Conservation (phyloP, 2,797 vertebrate genomes). For the Hippoglossus hippoglossus region DNA sequence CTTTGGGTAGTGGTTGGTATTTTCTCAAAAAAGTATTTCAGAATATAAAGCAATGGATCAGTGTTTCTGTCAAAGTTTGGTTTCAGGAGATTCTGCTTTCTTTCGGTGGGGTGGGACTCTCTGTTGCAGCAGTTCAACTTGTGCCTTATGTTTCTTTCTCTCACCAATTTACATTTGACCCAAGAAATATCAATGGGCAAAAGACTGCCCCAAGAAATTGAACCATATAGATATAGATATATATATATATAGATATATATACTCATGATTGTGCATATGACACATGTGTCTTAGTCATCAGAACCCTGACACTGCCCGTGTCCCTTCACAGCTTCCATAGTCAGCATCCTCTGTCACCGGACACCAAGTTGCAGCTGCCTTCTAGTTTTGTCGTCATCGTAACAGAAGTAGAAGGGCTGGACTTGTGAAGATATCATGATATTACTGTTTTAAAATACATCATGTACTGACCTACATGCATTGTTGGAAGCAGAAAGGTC, state of each 20-base stretch:
- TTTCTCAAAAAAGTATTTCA: constrained; percentile 66
- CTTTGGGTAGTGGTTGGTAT: constrained; percentile 63
- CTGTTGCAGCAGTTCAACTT: constrained; percentile 79
- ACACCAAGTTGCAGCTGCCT: constrained; percentile 32
- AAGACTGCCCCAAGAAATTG: constrained; percentile 54
- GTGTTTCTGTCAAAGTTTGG: constrained; percentile 60
- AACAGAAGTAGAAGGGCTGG: constrained; percentile 55
- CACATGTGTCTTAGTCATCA: constrained; percentile 68
- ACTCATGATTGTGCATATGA: constrained; percentile 69
- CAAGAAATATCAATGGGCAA: constrained; percentile 63
- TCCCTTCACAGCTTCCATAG: constrained; percentile 66
- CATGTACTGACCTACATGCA: constrained; percentile 40
- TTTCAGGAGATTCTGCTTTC: constrained; percentile 59
- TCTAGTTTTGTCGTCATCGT: constrained; percentile 36
- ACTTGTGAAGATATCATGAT: constrained; percentile 32
- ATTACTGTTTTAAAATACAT: constrained; percentile 55
- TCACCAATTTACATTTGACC: constrained; percentile 80
- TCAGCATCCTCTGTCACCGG: constrained; percentile 56
- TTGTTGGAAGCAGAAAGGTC: constrained; percentile 32
- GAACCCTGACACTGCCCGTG: constrained; percentile 59
- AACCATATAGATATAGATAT: constrained; percentile 32
- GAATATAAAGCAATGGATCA: constrained; percentile 71
- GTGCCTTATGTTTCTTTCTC: constrained; percentile 89
- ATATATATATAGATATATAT: constrained; percentile 5
- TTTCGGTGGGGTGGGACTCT: constrained; percentile 56